Evolutionary conservation across 2,113 vertebrate species (phyloP), one percentile per base, ranked within the genome.

Genomic region (Haliaeetus leucogaster): DNA sequence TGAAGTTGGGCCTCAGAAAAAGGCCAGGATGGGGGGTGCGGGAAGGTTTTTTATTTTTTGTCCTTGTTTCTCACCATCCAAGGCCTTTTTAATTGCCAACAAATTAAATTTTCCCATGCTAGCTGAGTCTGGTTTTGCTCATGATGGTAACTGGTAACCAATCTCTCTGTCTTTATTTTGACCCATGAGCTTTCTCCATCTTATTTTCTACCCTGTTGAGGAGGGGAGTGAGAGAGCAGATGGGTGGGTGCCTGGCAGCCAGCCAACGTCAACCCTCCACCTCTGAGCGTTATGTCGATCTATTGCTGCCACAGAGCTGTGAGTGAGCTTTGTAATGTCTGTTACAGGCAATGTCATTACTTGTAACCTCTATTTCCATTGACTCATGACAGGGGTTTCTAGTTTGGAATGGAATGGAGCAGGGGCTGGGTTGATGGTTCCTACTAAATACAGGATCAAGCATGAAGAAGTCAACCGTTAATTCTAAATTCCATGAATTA

Each of bases 11-110:
- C 22, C 16, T 63, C 62, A 29, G n/a, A 50, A 34, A 56, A 82
- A 26, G 36, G 14, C 8, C 19, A n/a, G 36, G 22, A 34, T 2
- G 0, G 0, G 13, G 7, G 2, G 11, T 8, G 7, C 6, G 2
- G 30, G 32, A 45, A 72, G 1, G 21, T 34, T 32, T n/a, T 34
- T 42, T 84, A 27, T 16, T 27, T 53, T 59, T 74, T 34, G 3
- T 43, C 23, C 5, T 45, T 34, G 8, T 63, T 82, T 61, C 32
- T 81, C 38, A 19, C 21, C 5, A 15, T 25, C 14, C 5, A 36
- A 18, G 50, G n/a, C 2, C 12, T n/a, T 74, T 86, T 61, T 36
- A 45, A 42, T 52, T 56, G 2, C 6, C 19, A 71, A 3, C 27
- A 47, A n/a, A 16, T 45, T 36, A 5, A 14, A 32, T 47, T 36